Evolutionary conservation across 2,113 vertebrate genomes (phyloP), one percentile per base, ranked within the genome.

Genomic region (Lasiurus borealis): DNA sequence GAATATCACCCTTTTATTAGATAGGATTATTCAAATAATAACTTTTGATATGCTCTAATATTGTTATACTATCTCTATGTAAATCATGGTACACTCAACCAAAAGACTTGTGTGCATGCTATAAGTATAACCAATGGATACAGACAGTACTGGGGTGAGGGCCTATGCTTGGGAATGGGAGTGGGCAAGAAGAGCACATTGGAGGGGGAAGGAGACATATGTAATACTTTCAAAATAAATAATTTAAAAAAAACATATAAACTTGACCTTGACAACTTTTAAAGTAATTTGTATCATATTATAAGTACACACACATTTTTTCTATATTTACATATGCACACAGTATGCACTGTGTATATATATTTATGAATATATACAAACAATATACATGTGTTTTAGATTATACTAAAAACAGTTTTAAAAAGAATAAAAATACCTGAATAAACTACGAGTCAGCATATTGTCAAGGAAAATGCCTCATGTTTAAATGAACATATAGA

Each of bases 351-450:
- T 48, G 16, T 31, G 19, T 75, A 46, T 54, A 5, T 75, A 6
- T 62, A 8, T 40, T 1, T 69, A 27, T 72, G 12, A 40, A 66
- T 71, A 1, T 90, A 5, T 12, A 62, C 1, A 91, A n/a, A 48
- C 16, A 54, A 15, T 90, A 64, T 73, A 75, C 9, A 62, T 10
- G 3, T 46, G 16, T 83, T 4, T 68, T 29, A 16, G 3, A 68
- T 1, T 57, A 7, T 16, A 50, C 34, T 54, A 71, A 89, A 73
- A 72, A 90, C n/a, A 66, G 0, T 52, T 94, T 94, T 94, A 68
- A 59, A 93, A 88, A 87, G 7, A 73, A 84, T 94, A 68, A 88
- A 75, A 82, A 27, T 40, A 57, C 50, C 31, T 87, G 62, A 90
- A 19, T 71, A 62, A 81, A 59, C 69, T 81, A 85, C 81, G 40